A percentile compares a stretch with the other conserved stretches of the same genome.
phyloP scores from a whole-genome alignment of 2,113 vertebrate species.

The Lepidothrix coronata region DNA sequence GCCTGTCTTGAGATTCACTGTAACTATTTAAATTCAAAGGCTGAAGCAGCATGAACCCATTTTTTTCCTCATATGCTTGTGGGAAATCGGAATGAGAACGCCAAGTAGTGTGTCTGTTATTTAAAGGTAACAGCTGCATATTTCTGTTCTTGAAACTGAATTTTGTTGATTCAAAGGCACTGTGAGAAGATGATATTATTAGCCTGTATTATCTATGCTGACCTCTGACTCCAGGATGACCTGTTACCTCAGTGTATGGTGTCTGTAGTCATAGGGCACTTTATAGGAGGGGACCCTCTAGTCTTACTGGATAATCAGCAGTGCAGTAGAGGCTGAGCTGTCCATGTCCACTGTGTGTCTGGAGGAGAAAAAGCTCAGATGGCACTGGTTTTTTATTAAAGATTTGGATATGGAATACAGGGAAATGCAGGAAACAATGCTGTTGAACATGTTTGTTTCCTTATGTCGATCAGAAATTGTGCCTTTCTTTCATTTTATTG shows the following conservation, averaged over 20 bases:
- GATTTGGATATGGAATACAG: not conserved
- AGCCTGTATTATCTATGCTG: not conserved
- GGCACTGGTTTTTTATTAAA: not conserved
- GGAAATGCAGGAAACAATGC: not conserved
- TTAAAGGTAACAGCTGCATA: not conserved
- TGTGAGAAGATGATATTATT: not conserved
- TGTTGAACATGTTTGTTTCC: not conserved
- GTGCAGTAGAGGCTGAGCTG: not conserved
- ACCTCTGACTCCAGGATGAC: not conserved
- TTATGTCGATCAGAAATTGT: accelerated
- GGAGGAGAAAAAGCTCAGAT: not conserved
- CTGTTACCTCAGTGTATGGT: not conserved
- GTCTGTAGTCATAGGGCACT: not conserved
- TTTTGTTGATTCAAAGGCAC: not conserved
- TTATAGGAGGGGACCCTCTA: not conserved
- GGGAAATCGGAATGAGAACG: not conserved
- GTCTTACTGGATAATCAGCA: not conserved
- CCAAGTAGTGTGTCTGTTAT: not conserved
- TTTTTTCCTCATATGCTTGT: not conserved
- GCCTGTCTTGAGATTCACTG: not conserved
- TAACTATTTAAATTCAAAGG: not conserved
- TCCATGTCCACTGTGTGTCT: not conserved
- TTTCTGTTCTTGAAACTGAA: not conserved
- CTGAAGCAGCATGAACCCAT: not conserved
- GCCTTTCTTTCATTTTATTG: not conserved